These are phyloP conservation scores for Hesperia comma DNA, from an alignment of 2,888 invertebrate genomes.

Conservation along the genomic window DNA sequence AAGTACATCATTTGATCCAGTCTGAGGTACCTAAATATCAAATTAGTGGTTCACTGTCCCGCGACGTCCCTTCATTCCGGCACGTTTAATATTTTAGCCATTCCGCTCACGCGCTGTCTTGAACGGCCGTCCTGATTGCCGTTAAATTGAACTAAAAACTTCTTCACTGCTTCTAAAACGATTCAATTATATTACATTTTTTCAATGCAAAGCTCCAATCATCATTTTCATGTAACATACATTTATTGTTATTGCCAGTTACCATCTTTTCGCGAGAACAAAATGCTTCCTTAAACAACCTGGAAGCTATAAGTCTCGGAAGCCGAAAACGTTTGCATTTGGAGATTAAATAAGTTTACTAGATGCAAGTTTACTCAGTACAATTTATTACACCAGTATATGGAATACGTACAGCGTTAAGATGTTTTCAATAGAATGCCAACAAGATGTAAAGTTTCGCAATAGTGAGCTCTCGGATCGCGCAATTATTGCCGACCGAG, in stretches of 20 bases:
- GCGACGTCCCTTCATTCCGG: constrained; percentile 64
- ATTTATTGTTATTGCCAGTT: constrained; percentile 36
- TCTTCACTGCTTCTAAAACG: constrained; percentile 80
- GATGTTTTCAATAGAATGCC: constrained; percentile 78
- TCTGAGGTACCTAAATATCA: constrained; percentile 63
- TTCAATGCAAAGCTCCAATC: constrained; percentile 47
- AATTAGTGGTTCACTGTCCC: constrained; percentile 69
- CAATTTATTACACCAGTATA: constrained; percentile 71
- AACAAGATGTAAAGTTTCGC: constrained; percentile 75
- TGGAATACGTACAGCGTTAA: constrained; percentile 70
- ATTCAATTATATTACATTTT: constrained; percentile 76
- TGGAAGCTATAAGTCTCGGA: constrained; percentile 50
- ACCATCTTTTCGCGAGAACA: constrained; percentile 41
- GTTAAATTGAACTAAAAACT: constrained; percentile 85
- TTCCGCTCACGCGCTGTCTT: constrained; percentile 80
- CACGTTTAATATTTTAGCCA: constrained; percentile 80
- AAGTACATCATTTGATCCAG: constrained; percentile 5
- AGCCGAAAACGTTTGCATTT: constrained; percentile 70
- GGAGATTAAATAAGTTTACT: constrained; percentile 75
- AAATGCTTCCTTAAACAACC: constrained; percentile 42
- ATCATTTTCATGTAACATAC: constrained; percentile 36
- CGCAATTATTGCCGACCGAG: constrained; percentile 76
- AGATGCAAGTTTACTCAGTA: constrained; percentile 68
- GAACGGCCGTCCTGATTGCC: constrained; percentile 83
- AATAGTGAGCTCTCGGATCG: constrained; percentile 71